phyloP scores from a whole-genome alignment of 1,140 invertebrate species.

The Procambarus clarkii region DNA sequence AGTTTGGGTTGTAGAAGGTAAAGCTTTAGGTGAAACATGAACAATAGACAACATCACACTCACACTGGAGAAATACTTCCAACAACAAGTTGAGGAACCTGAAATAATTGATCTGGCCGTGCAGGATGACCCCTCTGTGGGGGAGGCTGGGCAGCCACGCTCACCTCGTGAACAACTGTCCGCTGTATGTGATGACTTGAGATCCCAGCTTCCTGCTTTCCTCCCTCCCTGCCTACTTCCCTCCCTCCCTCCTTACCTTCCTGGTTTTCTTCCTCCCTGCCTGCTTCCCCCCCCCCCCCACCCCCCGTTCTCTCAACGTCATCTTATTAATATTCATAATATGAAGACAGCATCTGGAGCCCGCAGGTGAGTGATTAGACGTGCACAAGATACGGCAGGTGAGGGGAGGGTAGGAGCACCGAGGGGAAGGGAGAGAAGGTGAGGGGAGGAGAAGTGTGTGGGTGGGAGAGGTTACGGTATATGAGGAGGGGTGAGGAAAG shows the following conservation, averaged over 20 bases:
- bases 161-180: too few relatives aligned
- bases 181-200: too few relatives aligned
- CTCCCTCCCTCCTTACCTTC: too few relatives aligned
- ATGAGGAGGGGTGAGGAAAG: neutral
- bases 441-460: neutral
- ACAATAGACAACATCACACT: too few relatives aligned
- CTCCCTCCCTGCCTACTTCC: too few relatives aligned
- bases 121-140: too few relatives aligned
- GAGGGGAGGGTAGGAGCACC: neutral
- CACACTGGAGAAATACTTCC: too few relatives aligned
- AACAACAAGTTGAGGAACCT: too few relatives aligned
- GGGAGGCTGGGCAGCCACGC: too few relatives aligned
- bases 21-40: too few relatives aligned
- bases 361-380: constrained; percentile 37
- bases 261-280: neutral
- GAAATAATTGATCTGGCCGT: too few relatives aligned
- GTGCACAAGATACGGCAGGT: constrained; percentile 13
- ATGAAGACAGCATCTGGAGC: constrained; percentile 17
- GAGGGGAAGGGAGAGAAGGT: neutral
- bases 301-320: neutral
- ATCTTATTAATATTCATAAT: constrained; percentile 43
- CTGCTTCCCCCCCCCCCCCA: neutral
- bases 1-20: too few relatives aligned
- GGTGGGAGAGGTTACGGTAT: neutral
- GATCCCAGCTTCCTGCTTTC: neutral